Base-by-base conservation (phyloP, 2,888 invertebrate species). In the Pristionchus entomophagus region DNA sequence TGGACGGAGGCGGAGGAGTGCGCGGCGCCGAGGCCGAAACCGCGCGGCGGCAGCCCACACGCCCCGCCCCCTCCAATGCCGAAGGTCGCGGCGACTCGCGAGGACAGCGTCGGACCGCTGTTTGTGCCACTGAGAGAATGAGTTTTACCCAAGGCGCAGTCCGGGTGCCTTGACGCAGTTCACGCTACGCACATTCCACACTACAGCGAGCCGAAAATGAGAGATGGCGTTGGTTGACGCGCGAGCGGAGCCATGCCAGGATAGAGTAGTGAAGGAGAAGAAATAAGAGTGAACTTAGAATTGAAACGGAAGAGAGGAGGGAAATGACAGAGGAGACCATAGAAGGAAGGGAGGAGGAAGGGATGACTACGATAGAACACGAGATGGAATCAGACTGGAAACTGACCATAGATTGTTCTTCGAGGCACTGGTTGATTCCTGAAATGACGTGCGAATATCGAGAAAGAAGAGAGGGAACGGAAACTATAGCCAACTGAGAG, bases 1-100 rank as follows among this genome's bases (percentile, higher is more conserved):
- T 90, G 89, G 32, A 89, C 88, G 69, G 89, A 89, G 80, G 87
- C 87, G 81, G 89, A 88, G 35, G 86, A 77, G 38, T 86, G 53
- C 29, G 86, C 86, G 78, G 51, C 62, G 32, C 35, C 53, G 29
- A 41, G 62, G 59, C 83, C 83, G 51, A 59, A 41, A 29, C 62
- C 45, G 45, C 29, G 83, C 83, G 32, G 62, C 41, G 35, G 69
- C 38, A 38, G 38, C 19, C 69, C 69, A n/a, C 69, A 69, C 38
- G 69, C 78, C 29, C 78, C 78, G 45, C 78, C 78, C 38, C 53
- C 81, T 56, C 56, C 81, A 29, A 29, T 56, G 32, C 69, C 69
- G 69, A 35, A 69, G 45, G 62, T 41, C 12, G 69, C 35, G 69
- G 69, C 69, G 62, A 81, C 78, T 45, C 78, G 78, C 59, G 59